Conservation (phyloP, 1,140 invertebrate species). For the Platorchestia sp. region DNA sequence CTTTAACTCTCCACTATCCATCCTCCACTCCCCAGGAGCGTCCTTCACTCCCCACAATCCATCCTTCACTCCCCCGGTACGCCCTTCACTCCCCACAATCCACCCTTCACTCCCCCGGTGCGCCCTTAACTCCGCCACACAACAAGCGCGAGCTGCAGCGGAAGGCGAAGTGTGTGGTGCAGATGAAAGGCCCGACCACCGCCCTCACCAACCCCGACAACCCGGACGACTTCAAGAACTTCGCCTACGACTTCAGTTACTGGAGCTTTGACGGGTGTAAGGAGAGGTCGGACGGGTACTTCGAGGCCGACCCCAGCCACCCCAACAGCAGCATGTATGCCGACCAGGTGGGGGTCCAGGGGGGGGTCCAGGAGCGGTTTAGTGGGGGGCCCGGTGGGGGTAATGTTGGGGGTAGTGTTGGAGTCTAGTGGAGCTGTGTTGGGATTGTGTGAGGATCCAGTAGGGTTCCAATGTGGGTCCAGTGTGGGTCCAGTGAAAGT, state of each 20-base stretch:
- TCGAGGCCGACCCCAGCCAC: conserved; percentile 70
- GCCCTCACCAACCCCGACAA: conserved; percentile 74
- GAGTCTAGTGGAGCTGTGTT: too few species aligned
- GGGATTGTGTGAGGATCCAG: too few species aligned
- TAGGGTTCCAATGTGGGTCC: too few species aligned
- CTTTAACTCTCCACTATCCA: too few species aligned
- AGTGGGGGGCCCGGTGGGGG: too few species aligned
- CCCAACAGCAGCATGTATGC: conserved; percentile 73
- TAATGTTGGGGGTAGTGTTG: too few species aligned
- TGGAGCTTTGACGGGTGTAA: conserved; percentile 78
- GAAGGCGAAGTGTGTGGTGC: conserved; percentile 74
- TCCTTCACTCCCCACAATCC: too few species aligned
- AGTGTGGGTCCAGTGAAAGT: too few species aligned
- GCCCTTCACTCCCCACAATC: neutral
- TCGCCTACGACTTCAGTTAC: conserved; percentile 77
- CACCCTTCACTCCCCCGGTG: conserved; percentile 65
- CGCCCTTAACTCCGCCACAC: conserved; percentile 69
- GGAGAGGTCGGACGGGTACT: conserved; percentile 73
- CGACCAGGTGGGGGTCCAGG: conserved; percentile 72
- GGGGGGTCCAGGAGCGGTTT: neutral
- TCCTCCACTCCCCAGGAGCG: too few species aligned
- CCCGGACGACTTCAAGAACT: conserved; percentile 73
- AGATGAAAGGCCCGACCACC: conserved; percentile 75
- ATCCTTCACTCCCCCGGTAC: too few species aligned
- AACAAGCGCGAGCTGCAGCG: conserved; percentile 76